Evolutionary conservation across 2,888 invertebrate genomes (phyloP).

Genomic region (Clunio marinus): DNA sequence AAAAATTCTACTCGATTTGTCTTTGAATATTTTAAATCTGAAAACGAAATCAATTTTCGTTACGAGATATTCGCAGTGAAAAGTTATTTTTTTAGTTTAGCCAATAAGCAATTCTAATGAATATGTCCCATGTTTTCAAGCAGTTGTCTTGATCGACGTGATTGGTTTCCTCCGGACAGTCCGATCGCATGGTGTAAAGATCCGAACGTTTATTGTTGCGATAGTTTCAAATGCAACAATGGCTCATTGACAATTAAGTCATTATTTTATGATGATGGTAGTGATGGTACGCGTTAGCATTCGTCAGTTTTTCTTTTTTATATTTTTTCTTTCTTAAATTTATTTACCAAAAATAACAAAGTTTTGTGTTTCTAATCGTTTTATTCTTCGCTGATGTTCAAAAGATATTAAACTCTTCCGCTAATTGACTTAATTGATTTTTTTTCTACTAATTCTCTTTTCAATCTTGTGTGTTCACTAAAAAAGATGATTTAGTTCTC

Average conservation of each 20-base stretch:
- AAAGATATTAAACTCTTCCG: background rate
- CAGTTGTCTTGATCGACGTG: too few relatives aligned
- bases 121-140: too few relatives aligned
- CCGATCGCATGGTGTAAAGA: background rate
- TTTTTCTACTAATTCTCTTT: constrained; percentile 3
- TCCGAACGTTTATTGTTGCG: background rate
- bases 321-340: background rate
- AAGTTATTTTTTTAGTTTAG: too few relatives aligned
- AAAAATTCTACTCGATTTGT: constrained; percentile 36
- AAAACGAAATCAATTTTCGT: constrained; percentile 42
- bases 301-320: background rate
- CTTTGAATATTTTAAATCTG: constrained; percentile 40
- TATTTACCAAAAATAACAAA: background rate
- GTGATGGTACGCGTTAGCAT: constrained; percentile 2
- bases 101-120: too few relatives aligned
- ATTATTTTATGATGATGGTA: too few relatives aligned
- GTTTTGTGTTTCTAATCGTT: constrained; percentile 12
- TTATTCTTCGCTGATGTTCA: background rate
- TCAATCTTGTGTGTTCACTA: constrained; percentile 7
- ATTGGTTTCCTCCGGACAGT: background rate
- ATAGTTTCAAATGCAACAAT: background rate
- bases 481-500: constrained; percentile 6
- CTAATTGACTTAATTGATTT: background rate
- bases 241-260: background rate
- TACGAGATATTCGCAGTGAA: too few relatives aligned